phyloP scores from a whole-genome alignment of 2,113 vertebrate species.

The Columba livia region DNA sequence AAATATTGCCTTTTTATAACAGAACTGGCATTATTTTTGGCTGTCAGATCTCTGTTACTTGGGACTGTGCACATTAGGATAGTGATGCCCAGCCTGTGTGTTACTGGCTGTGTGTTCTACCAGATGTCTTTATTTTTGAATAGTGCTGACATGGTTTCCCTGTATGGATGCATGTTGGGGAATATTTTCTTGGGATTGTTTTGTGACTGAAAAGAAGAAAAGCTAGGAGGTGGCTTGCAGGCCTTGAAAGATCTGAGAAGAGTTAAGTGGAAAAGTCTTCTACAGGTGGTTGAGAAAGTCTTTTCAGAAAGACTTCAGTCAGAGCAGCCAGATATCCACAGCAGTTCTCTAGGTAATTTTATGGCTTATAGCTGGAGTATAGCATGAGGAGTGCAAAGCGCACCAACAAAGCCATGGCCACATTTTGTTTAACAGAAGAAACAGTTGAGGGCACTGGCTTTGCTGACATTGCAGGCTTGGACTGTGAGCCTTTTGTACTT shows the following conservation, averaged over 20 bases:
- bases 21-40: not conserved
- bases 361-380: not conserved
- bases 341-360: not conserved
- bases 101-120: not conserved
- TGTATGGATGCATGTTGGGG: not conserved
- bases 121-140: not conserved
- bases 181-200: not conserved
- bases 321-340: not conserved
- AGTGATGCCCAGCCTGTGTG: not conserved
- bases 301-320: not conserved
- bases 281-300: not conserved
- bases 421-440: not conserved
- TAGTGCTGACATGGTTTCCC: not conserved
- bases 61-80: not conserved
- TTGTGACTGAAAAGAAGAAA: not conserved
- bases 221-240: not conserved
- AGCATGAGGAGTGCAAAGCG: not conserved
- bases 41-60: not conserved
- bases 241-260: not conserved
- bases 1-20: not conserved
- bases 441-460: not conserved
- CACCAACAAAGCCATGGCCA: not conserved
- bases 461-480: not conserved
- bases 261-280: not conserved
- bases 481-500: not conserved